phyloP scores from a whole-genome alignment of 2,113 vertebrate genomes.

The Notothenia coriiceps region DNA sequence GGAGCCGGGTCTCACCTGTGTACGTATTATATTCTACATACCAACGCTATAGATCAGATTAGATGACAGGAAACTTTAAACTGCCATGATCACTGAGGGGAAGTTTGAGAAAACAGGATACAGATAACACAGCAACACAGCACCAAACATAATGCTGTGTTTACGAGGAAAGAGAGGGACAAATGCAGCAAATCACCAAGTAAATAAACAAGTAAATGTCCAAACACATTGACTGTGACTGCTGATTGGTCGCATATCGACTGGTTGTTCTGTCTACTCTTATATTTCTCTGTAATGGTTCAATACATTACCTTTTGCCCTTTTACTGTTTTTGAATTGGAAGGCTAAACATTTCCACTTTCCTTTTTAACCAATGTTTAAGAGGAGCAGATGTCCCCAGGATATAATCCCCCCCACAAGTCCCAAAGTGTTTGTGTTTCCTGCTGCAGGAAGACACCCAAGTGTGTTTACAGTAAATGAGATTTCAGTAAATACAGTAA shows the following conservation, averaged over 20 bases:
- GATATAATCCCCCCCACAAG: neutral
- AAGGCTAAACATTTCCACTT: neutral
- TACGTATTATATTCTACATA: constrained; percentile 53
- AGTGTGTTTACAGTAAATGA: constrained; percentile 4
- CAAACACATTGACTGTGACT: neutral
- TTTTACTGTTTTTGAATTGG: neutral
- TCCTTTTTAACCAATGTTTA: too few species aligned
- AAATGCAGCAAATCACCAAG: constrained; percentile 35
- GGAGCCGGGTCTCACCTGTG: constrained; percentile 24
- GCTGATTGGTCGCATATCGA: neutral
- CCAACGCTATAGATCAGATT: constrained; percentile 57
- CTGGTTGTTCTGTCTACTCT: neutral
- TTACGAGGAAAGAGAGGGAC: constrained; percentile 44
- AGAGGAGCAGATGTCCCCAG: neutral
- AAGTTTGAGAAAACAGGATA: constrained; percentile 59
- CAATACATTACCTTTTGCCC: neutral
- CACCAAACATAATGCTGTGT: constrained; percentile 39
- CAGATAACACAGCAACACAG: constrained; percentile 45
- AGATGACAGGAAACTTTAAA: constrained; percentile 57
- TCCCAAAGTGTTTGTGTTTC: constrained; percentile 17
- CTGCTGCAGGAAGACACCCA: constrained; percentile 16
- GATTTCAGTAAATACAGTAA: neutral
- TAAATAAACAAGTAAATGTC: constrained; percentile 41
- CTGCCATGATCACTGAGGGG: constrained; percentile 39
- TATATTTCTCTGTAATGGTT: too few species aligned